Percentiles rank a stretch among this genome's conserved stretches.
Conservation (phyloP, 2,113 vertebrate genomes). For the Microcebus tavaratra region DNA sequence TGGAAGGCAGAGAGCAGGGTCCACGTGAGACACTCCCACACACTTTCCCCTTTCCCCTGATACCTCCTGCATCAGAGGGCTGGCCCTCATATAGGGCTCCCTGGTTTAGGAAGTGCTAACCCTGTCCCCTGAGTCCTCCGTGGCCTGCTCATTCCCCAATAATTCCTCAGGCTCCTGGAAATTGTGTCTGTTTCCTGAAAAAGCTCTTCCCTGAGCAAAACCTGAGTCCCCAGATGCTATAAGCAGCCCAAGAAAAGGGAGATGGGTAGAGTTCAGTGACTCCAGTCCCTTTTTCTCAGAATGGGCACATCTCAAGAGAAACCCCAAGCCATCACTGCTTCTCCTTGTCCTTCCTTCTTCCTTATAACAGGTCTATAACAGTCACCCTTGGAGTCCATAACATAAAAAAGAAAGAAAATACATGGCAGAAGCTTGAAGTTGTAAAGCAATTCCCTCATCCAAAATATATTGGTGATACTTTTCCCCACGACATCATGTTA, state of each 20-base stretch:
- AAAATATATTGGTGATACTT: fast-evolving
- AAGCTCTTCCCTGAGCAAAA: not conserved
- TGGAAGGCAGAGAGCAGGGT: not conserved
- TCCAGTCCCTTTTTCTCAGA: not conserved
- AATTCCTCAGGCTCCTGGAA: not conserved
- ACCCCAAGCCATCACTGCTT: not conserved
- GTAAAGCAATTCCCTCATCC: constrained; percentile 57
- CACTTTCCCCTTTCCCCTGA: not conserved
- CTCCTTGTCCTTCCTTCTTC: not conserved
- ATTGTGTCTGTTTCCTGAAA: not conserved
- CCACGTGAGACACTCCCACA: not conserved
- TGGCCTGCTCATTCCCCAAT: not conserved
- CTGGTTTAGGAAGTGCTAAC: not conserved
- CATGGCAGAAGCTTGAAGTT: constrained; percentile 48
- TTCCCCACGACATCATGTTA: constrained; percentile 64
- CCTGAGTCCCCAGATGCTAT: not conserved
- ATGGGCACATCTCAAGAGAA: not conserved
- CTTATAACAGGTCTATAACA: constrained; percentile 29
- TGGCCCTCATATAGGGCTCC: not conserved
- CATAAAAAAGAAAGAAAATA: constrained; percentile 6
- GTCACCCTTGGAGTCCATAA: constrained; percentile 63
- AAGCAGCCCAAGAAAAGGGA: not conserved
- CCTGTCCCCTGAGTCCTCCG: not conserved
- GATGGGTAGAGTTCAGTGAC: not conserved
- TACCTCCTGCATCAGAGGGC: not conserved